Conservation (phyloP, 2,797 vertebrate genomes). For the Pelobates cultripes region DNA sequence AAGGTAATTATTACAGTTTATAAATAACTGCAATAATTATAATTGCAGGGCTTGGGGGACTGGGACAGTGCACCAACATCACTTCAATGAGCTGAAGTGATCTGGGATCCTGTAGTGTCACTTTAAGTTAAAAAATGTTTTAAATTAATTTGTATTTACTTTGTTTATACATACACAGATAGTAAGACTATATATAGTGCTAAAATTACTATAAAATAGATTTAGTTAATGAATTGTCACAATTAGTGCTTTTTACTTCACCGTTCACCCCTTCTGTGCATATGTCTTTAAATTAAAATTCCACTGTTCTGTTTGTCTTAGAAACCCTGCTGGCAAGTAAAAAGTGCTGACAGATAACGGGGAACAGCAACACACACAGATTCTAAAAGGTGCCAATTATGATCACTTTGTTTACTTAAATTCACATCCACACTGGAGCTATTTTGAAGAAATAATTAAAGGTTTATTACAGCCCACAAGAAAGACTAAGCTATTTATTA, state of each 20-base stretch:
- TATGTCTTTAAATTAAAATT: neutral
- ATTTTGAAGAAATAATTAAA: constrained; percentile 29
- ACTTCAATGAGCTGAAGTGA: no score
- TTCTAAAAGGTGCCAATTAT: constrained; percentile 29
- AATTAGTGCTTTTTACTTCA: neutral
- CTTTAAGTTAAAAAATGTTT: no score
- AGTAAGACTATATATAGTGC: no score
- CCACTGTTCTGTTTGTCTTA: neutral
- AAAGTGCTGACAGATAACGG: constrained; percentile 2
- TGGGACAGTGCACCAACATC: no score
- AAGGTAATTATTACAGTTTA: no score
- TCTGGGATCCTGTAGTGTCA: no score
- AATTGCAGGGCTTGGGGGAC: no score
- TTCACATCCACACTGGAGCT: constrained; percentile 2
- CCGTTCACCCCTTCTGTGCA: neutral
- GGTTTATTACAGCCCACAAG: constrained; percentile 33
- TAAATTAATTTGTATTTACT: no score
- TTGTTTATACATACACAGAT: no score
- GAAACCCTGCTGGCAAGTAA: constrained; percentile 5
- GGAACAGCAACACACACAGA: constrained; percentile 3
- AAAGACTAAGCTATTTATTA: constrained; percentile 30
- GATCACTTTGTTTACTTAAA: constrained; percentile 37
- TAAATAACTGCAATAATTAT: no score
- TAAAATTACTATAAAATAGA: no score
- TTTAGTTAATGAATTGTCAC: no score